A percentile compares a stretch with the other conserved stretches of the same genome.
Evolutionary conservation across 2,113 vertebrate genomes (phyloP).

Genomic region (Scortum barcoo): DNA sequence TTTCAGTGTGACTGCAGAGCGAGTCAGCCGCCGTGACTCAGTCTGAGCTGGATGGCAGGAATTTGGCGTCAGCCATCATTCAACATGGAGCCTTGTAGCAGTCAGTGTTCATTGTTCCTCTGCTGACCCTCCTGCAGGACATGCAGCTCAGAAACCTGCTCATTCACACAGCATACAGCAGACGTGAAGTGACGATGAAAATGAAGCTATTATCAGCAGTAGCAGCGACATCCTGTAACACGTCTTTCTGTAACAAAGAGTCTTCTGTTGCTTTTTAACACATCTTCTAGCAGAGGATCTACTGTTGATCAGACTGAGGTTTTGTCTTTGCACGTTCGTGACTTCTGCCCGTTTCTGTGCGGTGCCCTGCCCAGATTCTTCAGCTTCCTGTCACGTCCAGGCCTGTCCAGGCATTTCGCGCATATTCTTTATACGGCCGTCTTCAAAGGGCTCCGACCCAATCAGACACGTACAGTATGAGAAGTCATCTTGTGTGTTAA

Average conservation of each 20-base stretch:
- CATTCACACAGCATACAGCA: background rate
- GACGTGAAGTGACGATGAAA: too few relatives aligned
- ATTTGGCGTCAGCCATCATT: background rate
- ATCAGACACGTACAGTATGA: background rate
- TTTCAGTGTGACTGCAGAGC: background rate
- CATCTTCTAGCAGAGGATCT: background rate
- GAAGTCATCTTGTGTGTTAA: background rate
- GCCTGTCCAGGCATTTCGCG: slow-evolving; percentile 16
- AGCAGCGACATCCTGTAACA: background rate
- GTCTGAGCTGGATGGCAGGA: background rate
- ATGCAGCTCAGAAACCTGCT: background rate
- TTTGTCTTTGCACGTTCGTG: slow-evolving; percentile 18
- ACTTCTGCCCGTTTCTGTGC: background rate
- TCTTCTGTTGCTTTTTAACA: background rate
- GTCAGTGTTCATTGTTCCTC: background rate
- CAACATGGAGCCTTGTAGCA: background rate
- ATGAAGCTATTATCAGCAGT: background rate
- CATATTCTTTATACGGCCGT: background rate
- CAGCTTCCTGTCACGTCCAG: slow-evolving; percentile 36
- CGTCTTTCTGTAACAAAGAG: background rate
- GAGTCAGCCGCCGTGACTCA: background rate
- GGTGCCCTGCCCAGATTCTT: slow-evolving; percentile 39
- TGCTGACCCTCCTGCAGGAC: background rate
- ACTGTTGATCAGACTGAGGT: background rate
- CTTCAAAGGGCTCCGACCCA: background rate